Evolutionary conservation across 2,113 vertebrate genomes (phyloP), one percentile per base, ranked within the genome.

Genomic region (Nannospalax galili): DNA sequence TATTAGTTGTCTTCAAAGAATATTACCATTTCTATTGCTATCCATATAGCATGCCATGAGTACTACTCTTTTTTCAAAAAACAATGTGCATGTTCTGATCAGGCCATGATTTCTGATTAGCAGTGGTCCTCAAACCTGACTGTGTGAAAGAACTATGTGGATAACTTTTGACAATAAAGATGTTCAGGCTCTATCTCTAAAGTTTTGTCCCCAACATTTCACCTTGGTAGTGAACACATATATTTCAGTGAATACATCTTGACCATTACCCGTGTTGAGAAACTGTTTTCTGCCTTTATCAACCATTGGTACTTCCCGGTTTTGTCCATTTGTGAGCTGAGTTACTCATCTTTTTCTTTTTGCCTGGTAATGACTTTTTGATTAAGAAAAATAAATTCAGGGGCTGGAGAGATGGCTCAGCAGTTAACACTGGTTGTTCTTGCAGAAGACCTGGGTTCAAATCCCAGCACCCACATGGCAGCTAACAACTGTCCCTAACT

Each of bases 31-130:
- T 78, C 58, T 79, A 9, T 79, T 88, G 62, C 40, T 7, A 14
- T 11, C 30, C 74, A 88, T n/a, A 84, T 19, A 52, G 28, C 45
- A 81, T 60, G 19, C 40, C 56, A 69, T 6, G 20, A 74, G 28
- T 28, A 75, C 77, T 22, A 32, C 32, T 73, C 10, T 28, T 26
- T 19, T 10, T 26, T n/a, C 11, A 11, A 58, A 85, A 70, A 32
- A 60, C n/a, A 88, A 62, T 26, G 32, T 60, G 37, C 52, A 30
- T 72, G 82, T 81, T 94, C 80, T 12, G 73, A 86, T 56, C 14
- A 94, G 84, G 60, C 22, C 62, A 78, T 78, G n/a, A 65, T 10
- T 94, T 78, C 42, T 95, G 19, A 89, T 56, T 84, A 40, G 58
- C 32, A 88, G 62, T 58, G 30, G 28, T 69, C 37, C 20, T 78